These are phyloP conservation scores for Celastrina argiolus DNA, from an alignment of 2,888 invertebrate genomes.

Conservation along the genomic window DNA sequence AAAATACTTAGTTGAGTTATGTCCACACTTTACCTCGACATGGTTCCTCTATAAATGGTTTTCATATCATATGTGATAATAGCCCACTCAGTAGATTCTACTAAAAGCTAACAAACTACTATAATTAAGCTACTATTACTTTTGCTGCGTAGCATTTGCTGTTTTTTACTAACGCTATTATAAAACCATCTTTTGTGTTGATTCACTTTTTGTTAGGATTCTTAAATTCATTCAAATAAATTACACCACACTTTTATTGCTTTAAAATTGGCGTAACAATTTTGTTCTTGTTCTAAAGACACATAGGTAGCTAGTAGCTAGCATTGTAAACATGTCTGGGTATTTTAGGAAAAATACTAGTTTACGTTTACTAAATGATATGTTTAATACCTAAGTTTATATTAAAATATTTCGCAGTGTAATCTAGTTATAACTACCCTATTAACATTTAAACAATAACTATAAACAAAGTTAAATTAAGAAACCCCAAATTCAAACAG, in stretches of 20 bases:
- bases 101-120: conserved; percentile 15
- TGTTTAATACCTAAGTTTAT: no score
- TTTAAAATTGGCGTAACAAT: neutral
- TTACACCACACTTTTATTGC: conserved; percentile 11
- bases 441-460: no score
- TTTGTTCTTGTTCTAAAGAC: neutral
- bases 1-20: no score
- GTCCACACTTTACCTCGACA: no score
- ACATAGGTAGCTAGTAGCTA: no score
- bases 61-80: neutral
- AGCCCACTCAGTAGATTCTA: neutral
- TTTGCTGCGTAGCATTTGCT: neutral
- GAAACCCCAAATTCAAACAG: no score
- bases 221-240: conserved; percentile 20
- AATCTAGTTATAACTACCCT: no score
- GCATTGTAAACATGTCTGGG: neutral
- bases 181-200: conserved; percentile 18
- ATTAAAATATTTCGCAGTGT: no score
- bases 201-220: conserved; percentile 9
- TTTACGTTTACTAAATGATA: no score
- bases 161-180: conserved; percentile 19
- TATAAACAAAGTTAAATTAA: no score
- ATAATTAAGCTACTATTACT: neutral
- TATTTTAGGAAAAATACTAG: no score
- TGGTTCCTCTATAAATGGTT: neutral